These are phyloP conservation scores for Erythrolamprus reginae DNA, from an alignment of 2,113 vertebrate species.

Conservation along the genomic window DNA sequence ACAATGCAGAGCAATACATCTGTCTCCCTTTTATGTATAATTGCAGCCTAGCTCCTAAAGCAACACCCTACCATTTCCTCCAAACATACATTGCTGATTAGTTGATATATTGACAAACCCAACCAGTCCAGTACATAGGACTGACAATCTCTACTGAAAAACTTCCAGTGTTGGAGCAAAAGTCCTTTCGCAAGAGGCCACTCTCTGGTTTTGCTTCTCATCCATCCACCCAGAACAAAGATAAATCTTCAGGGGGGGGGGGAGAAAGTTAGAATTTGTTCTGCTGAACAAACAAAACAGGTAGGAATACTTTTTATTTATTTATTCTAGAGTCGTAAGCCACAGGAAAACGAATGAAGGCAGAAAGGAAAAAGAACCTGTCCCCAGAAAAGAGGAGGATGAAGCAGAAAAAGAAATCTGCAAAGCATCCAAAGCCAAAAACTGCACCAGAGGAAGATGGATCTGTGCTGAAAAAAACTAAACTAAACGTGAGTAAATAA, in stretches of 20 bases:
- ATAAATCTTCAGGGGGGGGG: not conserved
- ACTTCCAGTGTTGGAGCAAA: no score
- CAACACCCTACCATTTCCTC: no score
- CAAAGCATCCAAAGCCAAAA: not conserved
- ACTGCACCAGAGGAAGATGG: not conserved
- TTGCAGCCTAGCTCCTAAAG: no score
- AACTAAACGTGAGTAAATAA: conserved; percentile 46
- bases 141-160: no score
- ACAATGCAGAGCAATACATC: no score
- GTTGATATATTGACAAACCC: no score
- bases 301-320: not conserved
- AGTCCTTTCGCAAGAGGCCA: no score
- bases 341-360: conserved; percentile 35
- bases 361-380: conserved; percentile 16
- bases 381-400: not conserved
- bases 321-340: conserved; percentile 48
- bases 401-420: conserved; percentile 50
- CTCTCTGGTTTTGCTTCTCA: no score
- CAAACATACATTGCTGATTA: no score
- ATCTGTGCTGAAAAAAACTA: not conserved
- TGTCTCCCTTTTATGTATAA: no score
- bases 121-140: no score
- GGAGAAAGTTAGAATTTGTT: not conserved
- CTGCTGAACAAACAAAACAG: not conserved
- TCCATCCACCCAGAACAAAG: no score